Conservation (phyloP, 2,888 invertebrate species). For the Apamea crenata region DNA sequence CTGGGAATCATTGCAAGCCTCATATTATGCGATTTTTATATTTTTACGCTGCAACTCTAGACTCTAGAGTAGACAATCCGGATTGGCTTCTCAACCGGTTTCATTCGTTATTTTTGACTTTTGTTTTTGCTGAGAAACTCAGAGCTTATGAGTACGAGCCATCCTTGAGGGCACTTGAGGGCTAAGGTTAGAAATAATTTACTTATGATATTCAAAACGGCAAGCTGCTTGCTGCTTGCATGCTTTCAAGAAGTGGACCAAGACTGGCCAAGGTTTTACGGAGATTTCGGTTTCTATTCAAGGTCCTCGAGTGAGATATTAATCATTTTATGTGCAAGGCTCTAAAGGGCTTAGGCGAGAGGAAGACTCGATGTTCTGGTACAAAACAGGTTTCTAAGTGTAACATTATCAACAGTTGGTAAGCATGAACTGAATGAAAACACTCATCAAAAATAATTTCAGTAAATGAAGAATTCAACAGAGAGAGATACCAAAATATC, state of each 20-base stretch:
- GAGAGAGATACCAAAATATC: not conserved
- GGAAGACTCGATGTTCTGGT: not conserved
- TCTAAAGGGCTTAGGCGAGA: not conserved
- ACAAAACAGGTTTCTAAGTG: not conserved
- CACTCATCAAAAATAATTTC: not conserved
- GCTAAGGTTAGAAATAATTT: slow-evolving; percentile 16
- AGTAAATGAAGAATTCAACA: not conserved
- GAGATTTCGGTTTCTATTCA: slow-evolving; percentile 1
- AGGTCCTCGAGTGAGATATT: slow-evolving; percentile 1
- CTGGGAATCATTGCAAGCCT: not conserved
- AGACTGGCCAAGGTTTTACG: not conserved
- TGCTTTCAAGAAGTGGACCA: not conserved
- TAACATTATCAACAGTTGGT: not conserved
- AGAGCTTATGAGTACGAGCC: not conserved
- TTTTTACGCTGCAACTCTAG: slow-evolving; percentile 15
- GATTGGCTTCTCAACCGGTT: slow-evolving; percentile 52
- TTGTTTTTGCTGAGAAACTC: slow-evolving; percentile 8
- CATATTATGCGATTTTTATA: not conserved
- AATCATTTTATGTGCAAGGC: not conserved
- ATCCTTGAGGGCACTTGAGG: slow-evolving; percentile 29
- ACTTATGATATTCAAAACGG: not conserved
- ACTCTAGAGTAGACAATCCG: slow-evolving; percentile 37
- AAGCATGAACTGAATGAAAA: not conserved
- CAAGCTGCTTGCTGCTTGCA: too few relatives aligned
- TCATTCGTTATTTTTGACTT: slow-evolving; percentile 24